A percentile compares a stretch with the other conserved stretches of the same genome.
Conservation (phyloP, 1,140 invertebrate genomes). For the Tribolium madens region DNA sequence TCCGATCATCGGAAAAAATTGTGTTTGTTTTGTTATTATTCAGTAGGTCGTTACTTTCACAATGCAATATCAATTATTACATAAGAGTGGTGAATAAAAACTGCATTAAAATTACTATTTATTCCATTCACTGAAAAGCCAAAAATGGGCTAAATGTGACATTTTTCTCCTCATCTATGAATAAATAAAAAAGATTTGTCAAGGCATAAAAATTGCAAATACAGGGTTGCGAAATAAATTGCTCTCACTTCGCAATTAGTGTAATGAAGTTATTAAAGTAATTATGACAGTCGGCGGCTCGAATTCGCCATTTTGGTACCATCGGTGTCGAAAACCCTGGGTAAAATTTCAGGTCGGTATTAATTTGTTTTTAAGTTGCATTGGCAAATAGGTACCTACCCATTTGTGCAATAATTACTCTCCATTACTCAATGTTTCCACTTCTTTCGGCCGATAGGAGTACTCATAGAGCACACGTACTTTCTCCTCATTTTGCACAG, state of each 20-base stretch:
- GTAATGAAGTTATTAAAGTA: not conserved
- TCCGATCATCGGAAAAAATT: not conserved
- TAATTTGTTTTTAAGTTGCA: slow-evolving; percentile 5
- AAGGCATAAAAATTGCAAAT: not conserved
- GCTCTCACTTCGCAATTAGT: not conserved
- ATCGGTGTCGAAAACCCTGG: not conserved
- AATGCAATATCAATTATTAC: not conserved
- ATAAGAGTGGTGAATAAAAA: not conserved
- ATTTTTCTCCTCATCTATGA: too few relatives aligned
- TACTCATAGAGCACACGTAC: slow-evolving; percentile 6
- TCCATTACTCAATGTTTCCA: slow-evolving; percentile 25
- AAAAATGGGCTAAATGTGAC: too few relatives aligned
- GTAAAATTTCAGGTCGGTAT: not conserved
- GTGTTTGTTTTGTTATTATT: not conserved
- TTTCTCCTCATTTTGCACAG: slow-evolving; percentile 17
- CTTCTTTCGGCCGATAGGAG: slow-evolving; percentile 6
- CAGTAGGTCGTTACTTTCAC: not conserved
- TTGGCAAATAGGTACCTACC: slow-evolving; percentile 21
- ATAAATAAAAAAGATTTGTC: not conserved
- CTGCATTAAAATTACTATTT: not conserved
- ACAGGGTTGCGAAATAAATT: too few relatives aligned
- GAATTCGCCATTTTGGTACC: not conserved
- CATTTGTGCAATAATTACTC: slow-evolving; percentile 33
- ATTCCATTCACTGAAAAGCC: not conserved
- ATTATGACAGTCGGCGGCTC: not conserved